Base-by-base conservation (phyloP, 2,888 invertebrate genomes). In the Cephus spinipes region DNA sequence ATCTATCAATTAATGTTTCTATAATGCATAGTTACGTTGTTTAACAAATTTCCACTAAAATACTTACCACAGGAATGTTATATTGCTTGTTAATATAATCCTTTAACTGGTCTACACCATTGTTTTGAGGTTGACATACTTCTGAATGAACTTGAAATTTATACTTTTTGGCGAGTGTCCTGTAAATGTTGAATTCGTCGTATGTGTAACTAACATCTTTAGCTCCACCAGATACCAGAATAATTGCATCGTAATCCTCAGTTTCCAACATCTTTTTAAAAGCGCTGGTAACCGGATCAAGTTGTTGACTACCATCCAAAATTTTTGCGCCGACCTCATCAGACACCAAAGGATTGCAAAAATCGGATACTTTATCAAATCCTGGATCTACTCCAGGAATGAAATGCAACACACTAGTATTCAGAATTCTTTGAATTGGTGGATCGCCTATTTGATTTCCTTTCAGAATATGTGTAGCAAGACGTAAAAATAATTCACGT, bases 401-500 rank as follows among this genome's bases (percentile, higher is more conserved):
- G 84, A 98, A 94, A 90, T 97, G 96, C 68, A 98, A 90, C 6
- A 97, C 96, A 0, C 95, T 93, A 82, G 94, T 95, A 75, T 95
- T 92, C 9, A 98, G 89, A 23, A 98, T 91, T 32, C 92, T 91
- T 69, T 93, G 89, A 81, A 96, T 94, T 0, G 93, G 90, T 0
- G 95, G 94, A 86, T 97, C 95, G 35, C 94, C 94, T 76, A 95
- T 93, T 73, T 93, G 92, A 88, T 95, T 94, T 0, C 96, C 97
- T 76, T 94, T 94, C 34, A 96, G 91, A 32, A 98, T 92, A 92
- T 98, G 98, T 0, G 97, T 94, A 0, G 96, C 96, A 84, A 98
- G 93, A 91, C 98, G 95, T 0, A 98, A 88, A 0, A 96, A 92
- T 79, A 98, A 93, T 91, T 98, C 98, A 77, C 98, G 94, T 0